phyloP scores from a whole-genome alignment of 2,888 invertebrate genomes.

The Uropetala carovei region DNA sequence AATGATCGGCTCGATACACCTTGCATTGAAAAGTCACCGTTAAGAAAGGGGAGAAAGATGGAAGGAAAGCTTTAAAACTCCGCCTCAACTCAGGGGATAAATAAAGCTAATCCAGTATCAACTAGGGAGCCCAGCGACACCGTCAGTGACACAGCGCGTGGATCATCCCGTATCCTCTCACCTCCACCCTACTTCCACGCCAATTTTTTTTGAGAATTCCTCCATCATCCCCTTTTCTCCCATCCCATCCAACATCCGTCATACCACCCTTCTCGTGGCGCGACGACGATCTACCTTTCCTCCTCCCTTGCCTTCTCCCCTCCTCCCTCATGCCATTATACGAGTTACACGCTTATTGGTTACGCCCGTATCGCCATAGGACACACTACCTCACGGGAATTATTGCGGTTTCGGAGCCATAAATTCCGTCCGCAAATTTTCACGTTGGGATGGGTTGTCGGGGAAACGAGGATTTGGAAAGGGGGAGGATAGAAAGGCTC shows the following conservation, averaged over 20 bases:
- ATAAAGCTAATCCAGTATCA: background rate
- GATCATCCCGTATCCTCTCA: background rate
- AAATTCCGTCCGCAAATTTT: conserved; percentile 41
- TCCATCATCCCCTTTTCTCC: background rate
- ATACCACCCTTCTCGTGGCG: background rate
- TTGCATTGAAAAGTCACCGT: background rate
- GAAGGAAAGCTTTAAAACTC: background rate
- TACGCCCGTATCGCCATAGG: conserved; percentile 33
- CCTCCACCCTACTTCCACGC: background rate
- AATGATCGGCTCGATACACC: no score
- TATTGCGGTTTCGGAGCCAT: conserved; percentile 35
- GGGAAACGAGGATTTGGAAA: background rate
- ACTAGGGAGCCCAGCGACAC: background rate
- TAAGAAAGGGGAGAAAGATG: background rate
- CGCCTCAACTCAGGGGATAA: background rate
- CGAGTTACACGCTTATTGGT: conserved; percentile 35
- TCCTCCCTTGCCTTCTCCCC: background rate
- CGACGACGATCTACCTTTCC: background rate
- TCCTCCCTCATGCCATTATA: conserved; percentile 22
- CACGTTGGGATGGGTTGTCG: conserved; percentile 12
- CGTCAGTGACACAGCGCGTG: background rate
- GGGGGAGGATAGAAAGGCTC: background rate
- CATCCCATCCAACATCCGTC: background rate
- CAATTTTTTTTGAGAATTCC: background rate
- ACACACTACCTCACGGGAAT: conserved; percentile 39